Conservation (phyloP, 2,113 vertebrate species). For the Rallus limicola region DNA sequence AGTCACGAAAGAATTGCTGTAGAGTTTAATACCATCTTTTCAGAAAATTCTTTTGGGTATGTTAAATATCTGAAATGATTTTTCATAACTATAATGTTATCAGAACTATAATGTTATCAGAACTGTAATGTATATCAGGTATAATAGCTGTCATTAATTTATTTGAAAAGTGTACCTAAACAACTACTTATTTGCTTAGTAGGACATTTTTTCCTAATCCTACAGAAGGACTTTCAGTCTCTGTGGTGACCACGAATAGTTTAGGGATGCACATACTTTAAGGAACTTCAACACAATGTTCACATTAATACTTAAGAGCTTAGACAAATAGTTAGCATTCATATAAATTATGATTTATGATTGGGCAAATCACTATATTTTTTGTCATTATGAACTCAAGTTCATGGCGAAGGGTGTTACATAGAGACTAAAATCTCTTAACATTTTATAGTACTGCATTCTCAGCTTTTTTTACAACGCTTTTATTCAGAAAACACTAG, state of each 20-base stretch:
- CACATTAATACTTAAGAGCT: background rate
- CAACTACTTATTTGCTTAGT: background rate
- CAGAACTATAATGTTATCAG: background rate
- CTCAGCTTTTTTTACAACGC: background rate
- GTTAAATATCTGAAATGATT: background rate
- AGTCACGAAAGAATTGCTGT: background rate
- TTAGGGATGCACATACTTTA: background rate
- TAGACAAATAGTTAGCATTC: background rate
- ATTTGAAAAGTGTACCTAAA: background rate
- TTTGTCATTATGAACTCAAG: background rate
- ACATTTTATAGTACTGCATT: background rate
- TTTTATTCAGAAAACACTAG: background rate
- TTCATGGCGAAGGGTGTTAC: background rate
- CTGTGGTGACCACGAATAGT: background rate
- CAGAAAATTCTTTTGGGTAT: background rate
- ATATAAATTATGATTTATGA: background rate
- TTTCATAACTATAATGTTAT: background rate
- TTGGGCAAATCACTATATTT: background rate
- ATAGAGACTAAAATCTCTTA: background rate
- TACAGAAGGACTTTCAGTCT: background rate
- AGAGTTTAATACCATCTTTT: background rate
- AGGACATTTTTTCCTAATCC: background rate
- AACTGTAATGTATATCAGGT: background rate
- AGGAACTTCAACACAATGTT: background rate
- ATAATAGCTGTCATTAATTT: background rate